Evolutionary conservation across 2,797 vertebrate genomes (phyloP), one percentile per base, ranked within the genome.

Genomic region (Premnoplex brunnescens): DNA sequence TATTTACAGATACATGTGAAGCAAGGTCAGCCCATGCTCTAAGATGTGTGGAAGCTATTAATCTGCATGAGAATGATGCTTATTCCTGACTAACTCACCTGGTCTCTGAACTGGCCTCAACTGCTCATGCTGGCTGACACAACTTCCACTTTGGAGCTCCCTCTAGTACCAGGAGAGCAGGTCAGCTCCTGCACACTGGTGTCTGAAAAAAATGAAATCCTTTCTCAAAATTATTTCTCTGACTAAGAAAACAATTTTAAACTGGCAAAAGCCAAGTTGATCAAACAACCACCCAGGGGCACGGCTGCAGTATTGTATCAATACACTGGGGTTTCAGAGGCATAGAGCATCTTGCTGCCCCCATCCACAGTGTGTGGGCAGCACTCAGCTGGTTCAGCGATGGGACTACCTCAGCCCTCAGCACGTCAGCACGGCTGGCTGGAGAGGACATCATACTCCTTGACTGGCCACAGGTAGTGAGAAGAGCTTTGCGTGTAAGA

Each of bases 361-460:
- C 19, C 2, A 1, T 55, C 52, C 14, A 19, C 24, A 24, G 36
- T 9, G 48, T 32, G 36, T 26, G 56, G 48, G 41, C 52, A 88
- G 46, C 0, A 1, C 37, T 56, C 32, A n/a, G 75, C 5, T 3
- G 54, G 26, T 39, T n/a, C 0, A 1, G 41, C 27, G 44, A 28
- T 4, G 37, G 49, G 37, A 52, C 52, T 43, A 22, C 0, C 1
- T 22, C 39, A 55, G 56, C 24, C n/a, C 41, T 77, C 41, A 22
- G 23, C 13, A 2, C 0, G 1, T 75, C 66, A 41, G 60, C 56
- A 28, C 0, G 0, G 63, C 37, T 51, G n/a, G 19, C 77, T 84
- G 59, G 41, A 74, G 63, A 26, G 30, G 46, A 3, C 14, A 51
- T 43, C 27, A 7, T 0, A 5, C 14, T 93, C 64, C 64, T n/a